Evolutionary conservation across 2,797 vertebrate genomes (phyloP).

Genomic region (Takifugu rubripes): DNA sequence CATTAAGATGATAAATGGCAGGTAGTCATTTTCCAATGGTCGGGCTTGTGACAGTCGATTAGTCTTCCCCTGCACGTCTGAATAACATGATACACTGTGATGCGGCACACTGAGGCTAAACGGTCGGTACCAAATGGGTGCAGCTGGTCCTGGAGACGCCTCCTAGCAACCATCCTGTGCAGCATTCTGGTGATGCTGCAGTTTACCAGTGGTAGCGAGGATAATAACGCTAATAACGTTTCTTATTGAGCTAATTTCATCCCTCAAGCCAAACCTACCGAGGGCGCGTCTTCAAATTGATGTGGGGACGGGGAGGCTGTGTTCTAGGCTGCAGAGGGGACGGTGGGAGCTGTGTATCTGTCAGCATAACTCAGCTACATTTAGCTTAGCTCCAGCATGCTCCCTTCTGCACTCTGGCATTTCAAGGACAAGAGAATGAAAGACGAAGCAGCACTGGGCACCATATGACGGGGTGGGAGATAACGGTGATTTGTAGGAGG

Average conservation of each 20-base stretch:
- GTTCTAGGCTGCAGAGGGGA: conserved; percentile 14
- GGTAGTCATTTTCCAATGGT: conserved; percentile 53
- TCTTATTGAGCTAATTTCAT: conserved; percentile 56
- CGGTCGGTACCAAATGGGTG: too few relatives aligned
- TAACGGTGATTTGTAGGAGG: conserved; percentile 49
- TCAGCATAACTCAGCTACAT: conserved; percentile 51
- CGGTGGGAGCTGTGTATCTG: conserved; percentile 33
- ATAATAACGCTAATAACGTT: too few relatives aligned
- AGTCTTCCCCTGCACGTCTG: conserved; percentile 22
- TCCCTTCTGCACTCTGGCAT: conserved; percentile 48
- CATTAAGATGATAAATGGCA: conserved; percentile 41
- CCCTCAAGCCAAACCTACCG: conserved; percentile 50
- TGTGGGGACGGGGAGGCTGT: background rate
- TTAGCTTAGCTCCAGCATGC: conserved; percentile 27
- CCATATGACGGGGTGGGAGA: conserved; percentile 14
- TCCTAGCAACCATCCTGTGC: too few relatives aligned
- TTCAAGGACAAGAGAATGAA: conserved; percentile 45
- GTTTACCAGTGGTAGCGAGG: too few relatives aligned
- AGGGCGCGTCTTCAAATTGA: conserved; percentile 22
- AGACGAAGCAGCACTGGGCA: conserved; percentile 13
- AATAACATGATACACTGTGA: too few relatives aligned
- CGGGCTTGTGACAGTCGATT: conserved; percentile 30
- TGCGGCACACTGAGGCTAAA: too few relatives aligned
- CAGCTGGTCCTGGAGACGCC: too few relatives aligned
- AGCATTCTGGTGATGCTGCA: too few relatives aligned